Evolutionary conservation across 2,113 vertebrate genomes (phyloP).

Genomic region (Phocoena sinus): DNA sequence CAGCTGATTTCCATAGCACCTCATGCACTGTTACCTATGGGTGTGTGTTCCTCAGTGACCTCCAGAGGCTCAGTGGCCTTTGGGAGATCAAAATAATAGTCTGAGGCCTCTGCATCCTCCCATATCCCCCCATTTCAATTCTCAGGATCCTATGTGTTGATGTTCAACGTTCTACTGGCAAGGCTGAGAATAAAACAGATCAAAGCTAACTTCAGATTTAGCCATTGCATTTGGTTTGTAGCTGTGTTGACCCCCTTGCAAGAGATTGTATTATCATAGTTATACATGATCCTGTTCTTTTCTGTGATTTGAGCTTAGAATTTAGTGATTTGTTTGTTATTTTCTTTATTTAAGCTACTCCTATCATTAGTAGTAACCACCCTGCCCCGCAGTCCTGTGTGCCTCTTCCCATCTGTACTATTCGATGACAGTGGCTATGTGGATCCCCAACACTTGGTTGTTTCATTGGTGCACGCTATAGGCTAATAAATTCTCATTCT

Average conservation of each 20-base stretch:
- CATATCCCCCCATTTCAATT: background rate
- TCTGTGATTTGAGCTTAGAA: background rate
- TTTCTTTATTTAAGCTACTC: background rate
- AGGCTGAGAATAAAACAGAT: background rate
- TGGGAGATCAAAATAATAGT: background rate
- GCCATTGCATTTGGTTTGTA: background rate
- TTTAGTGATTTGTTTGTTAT: background rate
- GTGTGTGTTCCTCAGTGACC: background rate
- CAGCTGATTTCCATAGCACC: background rate
- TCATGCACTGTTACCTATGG: background rate
- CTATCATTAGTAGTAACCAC: background rate
- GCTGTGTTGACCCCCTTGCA: background rate
- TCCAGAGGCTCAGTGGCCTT: background rate
- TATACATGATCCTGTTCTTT: background rate
- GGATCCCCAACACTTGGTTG: background rate
- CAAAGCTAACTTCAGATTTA: background rate
- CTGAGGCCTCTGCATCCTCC: background rate
- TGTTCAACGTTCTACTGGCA: background rate
- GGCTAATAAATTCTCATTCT: background rate
- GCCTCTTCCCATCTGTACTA: too few species aligned
- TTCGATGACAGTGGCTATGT: background rate
- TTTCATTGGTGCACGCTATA: accelerated
- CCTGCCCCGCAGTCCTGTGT: background rate
- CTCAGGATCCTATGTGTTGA: background rate
- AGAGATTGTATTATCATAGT: background rate